These are phyloP conservation scores for Molorchus minor DNA, from an alignment of 2,888 invertebrate genomes.

Conservation along the genomic window DNA sequence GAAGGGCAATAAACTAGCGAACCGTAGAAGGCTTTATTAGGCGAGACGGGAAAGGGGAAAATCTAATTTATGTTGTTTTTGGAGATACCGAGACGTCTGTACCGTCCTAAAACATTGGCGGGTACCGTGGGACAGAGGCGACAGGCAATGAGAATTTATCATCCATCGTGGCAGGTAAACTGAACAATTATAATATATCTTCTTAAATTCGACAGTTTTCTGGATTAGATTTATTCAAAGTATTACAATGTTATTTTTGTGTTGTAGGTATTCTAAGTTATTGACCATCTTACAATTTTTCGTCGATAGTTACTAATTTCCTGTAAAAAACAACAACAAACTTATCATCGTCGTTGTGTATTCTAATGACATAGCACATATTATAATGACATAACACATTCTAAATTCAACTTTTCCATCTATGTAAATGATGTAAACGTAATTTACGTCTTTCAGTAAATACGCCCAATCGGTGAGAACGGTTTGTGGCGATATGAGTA, in stretches of 20 bases:
- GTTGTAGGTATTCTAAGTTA: neutral
- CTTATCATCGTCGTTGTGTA: neutral
- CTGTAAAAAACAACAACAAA: neutral
- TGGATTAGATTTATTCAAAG: neutral
- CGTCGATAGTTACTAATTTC: neutral
- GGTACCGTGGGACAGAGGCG: slow-evolving; percentile 25
- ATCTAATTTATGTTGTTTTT: slow-evolving; percentile 41
- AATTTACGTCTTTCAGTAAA: no score
- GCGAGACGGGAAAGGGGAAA: slow-evolving; percentile 31
- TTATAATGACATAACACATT: neutral
- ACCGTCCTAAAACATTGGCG: slow-evolving; percentile 25
- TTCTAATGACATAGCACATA: neutral
- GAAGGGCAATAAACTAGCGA: slow-evolving; percentile 1
- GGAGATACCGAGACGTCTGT: slow-evolving; percentile 33
- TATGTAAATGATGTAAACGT: no score
- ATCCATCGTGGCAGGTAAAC: slow-evolving; percentile 1
- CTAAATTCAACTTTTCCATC: no score
- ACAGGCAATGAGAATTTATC: slow-evolving; percentile 34
- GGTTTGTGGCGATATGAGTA: no score
- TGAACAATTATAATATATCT: slow-evolving; percentile 8
- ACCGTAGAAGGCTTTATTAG: slow-evolving; percentile 29
- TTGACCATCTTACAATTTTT: neutral
- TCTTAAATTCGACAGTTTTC: neutral
- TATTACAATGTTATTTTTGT: neutral
- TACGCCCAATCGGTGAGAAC: no score